Percentiles rank a stretch among this genome's conserved stretches.
Evolutionary conservation across 2,888 invertebrate species (phyloP).

Genomic region (Limnephilus auricula): DNA sequence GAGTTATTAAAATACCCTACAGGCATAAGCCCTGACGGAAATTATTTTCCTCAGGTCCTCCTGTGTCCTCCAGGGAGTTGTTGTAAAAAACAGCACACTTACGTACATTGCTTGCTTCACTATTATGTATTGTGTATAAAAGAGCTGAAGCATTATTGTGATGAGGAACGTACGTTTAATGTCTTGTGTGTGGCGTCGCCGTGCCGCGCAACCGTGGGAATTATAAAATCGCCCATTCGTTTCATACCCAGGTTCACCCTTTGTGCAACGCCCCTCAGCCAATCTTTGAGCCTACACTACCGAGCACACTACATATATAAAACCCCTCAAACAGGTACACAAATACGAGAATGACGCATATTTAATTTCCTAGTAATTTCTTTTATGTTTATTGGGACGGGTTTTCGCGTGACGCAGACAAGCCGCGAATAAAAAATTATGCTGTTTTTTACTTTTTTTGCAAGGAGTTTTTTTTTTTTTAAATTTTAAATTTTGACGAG

Average conservation of each 20-base stretch:
- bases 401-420: not conserved
- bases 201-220: no score
- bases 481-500: not conserved
- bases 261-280: not conserved
- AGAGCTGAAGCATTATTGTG: no score
- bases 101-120: no score
- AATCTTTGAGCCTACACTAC: not conserved
- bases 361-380: not conserved
- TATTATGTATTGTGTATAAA: no score
- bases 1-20: no score
- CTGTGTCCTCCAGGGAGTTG: no score
- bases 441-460: not conserved
- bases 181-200: no score
- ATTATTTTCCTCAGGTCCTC: no score
- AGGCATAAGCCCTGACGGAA: no score
- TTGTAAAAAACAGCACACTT: no score
- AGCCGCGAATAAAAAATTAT: not conserved
- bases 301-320: not conserved
- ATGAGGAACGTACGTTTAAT: no score
- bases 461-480: not conserved
- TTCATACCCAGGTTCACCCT: not conserved
- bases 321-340: not conserved
- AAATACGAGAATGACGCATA: not conserved
- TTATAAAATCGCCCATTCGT: not conserved
- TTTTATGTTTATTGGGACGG: not conserved